phyloP scores from a whole-genome alignment of 2,797 vertebrate species.

The Gobionotothen gibberifrons region DNA sequence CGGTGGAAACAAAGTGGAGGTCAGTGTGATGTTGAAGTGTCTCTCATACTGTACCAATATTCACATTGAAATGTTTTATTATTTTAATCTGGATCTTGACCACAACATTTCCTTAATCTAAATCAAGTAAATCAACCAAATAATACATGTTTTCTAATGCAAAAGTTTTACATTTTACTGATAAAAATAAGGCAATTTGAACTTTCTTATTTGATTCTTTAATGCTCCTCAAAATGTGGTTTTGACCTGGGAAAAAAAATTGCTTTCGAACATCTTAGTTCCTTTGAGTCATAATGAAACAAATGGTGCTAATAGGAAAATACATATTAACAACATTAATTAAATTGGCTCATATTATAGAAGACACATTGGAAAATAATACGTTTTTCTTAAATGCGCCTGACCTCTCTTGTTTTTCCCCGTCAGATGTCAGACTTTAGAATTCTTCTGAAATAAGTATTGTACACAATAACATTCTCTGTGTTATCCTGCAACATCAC shows the following conservation, averaged over 20 bases:
- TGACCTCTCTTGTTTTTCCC: constrained; percentile 9
- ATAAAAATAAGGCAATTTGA: background rate
- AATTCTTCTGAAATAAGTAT: constrained; percentile 37
- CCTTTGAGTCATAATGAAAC: background rate
- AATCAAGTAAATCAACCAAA: background rate
- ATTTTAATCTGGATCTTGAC: background rate
- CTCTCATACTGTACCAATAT: too few species aligned
- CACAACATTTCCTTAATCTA: background rate
- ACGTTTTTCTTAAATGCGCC: too few species aligned
- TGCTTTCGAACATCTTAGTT: background rate
- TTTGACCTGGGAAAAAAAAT: background rate
- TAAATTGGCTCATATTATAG: background rate
- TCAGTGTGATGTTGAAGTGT: background rate
- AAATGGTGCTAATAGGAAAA: background rate
- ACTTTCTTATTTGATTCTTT: too few species aligned
- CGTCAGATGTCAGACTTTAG: constrained; percentile 23
- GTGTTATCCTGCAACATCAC: constrained; percentile 27
- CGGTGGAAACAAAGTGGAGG: too few species aligned
- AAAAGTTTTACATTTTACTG: background rate
- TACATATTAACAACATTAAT: background rate
- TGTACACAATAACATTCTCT: constrained; percentile 46
- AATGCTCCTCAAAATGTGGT: background rate
- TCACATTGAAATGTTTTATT: background rate
- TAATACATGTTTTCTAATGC: background rate
- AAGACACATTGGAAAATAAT: background rate